Conservation (phyloP, 2,113 vertebrate species). For the Mirza zaza region DNA sequence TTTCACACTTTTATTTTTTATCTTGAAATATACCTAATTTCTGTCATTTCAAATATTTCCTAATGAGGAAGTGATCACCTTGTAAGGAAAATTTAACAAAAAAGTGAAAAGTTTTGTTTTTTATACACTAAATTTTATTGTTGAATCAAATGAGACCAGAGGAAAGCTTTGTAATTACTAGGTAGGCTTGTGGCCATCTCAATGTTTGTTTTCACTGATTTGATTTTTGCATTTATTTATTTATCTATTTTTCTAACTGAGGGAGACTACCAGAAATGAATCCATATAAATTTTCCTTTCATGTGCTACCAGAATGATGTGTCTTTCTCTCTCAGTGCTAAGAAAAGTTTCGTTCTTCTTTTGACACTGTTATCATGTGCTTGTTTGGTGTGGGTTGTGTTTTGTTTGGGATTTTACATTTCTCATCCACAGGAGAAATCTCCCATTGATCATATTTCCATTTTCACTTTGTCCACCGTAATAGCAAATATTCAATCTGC, state of each 20-base stretch:
- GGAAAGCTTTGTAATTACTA: background rate
- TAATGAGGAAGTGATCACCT: background rate
- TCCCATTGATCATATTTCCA: background rate
- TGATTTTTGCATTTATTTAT: background rate
- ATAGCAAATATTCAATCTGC: background rate
- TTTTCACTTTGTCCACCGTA: background rate
- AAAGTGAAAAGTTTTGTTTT: background rate
- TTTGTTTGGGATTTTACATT: background rate
- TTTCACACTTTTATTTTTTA: background rate
- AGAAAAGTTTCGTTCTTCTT: background rate
- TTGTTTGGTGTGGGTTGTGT: background rate
- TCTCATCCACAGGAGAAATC: background rate
- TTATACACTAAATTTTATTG: background rate
- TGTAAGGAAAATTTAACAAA: background rate
- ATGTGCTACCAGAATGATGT: background rate
- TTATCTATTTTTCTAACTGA: background rate
- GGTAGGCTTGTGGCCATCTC: background rate
- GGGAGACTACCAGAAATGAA: background rate
- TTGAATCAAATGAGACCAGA: background rate
- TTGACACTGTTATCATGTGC: background rate
- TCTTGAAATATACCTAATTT: background rate
- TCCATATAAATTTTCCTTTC: background rate
- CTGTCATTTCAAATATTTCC: background rate
- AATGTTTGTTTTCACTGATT: background rate
- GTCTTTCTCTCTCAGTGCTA: background rate